Evolutionary conservation across 2,113 vertebrate species (phyloP).

Genomic region (human (Homo sapiens)): DNA sequence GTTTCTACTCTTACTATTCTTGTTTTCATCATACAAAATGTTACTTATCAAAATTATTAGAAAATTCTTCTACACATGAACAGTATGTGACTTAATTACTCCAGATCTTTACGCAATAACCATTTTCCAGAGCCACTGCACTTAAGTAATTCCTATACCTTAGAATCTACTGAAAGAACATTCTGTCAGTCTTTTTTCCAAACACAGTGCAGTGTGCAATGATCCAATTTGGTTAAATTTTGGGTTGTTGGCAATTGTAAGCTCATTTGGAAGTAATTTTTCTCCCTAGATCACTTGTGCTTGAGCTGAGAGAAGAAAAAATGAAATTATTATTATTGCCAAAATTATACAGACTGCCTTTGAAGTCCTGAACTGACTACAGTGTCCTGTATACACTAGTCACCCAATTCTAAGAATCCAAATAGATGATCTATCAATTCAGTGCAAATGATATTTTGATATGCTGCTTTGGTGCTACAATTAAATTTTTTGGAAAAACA

Average conservation of each 20-base stretch:
- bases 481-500: neutral
- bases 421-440: neutral
- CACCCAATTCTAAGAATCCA: slow-evolving; percentile 36
- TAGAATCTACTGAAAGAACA: slow-evolving; percentile 69
- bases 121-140: slow-evolving; percentile 33
- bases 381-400: neutral
- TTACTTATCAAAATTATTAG: neutral
- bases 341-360: slow-evolving; percentile 29
- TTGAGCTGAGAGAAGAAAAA: slow-evolving; percentile 62
- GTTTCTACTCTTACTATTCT: neutral
- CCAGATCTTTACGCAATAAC: slow-evolving; percentile 39
- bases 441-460: slow-evolving; percentile 48
- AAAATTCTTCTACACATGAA: neutral
- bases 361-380: slow-evolving; percentile 16
- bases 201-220: slow-evolving; percentile 29
- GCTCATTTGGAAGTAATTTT: slow-evolving; percentile 78
- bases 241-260: slow-evolving; percentile 61
- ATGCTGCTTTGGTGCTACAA: neutral
- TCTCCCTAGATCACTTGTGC: slow-evolving; percentile 62
- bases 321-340: slow-evolving; percentile 67
- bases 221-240: slow-evolving; percentile 66
- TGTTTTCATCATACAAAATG: neutral
- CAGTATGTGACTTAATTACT: neutral
- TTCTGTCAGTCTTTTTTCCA: slow-evolving; percentile 70
- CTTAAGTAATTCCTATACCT: neutral